Evolutionary conservation across 2,113 vertebrate species (phyloP).

Genomic region (Delphinapterus leucas): DNA sequence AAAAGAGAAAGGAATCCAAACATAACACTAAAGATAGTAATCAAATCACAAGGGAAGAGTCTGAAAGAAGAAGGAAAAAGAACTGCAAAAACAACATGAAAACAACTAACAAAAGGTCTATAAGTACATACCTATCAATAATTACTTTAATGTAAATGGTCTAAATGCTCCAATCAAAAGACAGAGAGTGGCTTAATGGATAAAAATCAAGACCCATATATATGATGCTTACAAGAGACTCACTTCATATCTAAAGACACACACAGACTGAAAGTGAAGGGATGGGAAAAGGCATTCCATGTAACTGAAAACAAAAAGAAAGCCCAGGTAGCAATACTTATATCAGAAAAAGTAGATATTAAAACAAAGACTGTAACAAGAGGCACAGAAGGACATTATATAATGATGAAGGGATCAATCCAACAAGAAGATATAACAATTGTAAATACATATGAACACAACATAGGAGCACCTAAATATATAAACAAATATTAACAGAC

Average conservation of each 20-base stretch:
- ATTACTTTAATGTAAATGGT: not conserved
- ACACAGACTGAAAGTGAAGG: not conserved
- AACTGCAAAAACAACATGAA: not conserved
- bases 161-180: not conserved
- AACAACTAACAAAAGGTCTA: not conserved
- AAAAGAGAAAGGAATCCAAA: not conserved
- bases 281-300: not conserved
- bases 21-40: not conserved
- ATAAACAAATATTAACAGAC: too few relatives aligned
- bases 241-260: not conserved
- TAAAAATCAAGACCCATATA: not conserved
- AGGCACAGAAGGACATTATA: not conserved
- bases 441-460: too few relatives aligned
- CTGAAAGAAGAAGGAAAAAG: not conserved
- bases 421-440: too few relatives aligned
- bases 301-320: not conserved
- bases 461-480: too few relatives aligned
- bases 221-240: not conserved
- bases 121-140: not conserved
- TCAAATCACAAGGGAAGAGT: not conserved
- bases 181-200: not conserved
- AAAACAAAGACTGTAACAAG: not conserved
- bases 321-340: not conserved
- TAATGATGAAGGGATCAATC: not conserved
- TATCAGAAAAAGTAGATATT: not conserved